Conservation (phyloP, 2,797 vertebrate genomes). For the Argyrosomus regius region DNA sequence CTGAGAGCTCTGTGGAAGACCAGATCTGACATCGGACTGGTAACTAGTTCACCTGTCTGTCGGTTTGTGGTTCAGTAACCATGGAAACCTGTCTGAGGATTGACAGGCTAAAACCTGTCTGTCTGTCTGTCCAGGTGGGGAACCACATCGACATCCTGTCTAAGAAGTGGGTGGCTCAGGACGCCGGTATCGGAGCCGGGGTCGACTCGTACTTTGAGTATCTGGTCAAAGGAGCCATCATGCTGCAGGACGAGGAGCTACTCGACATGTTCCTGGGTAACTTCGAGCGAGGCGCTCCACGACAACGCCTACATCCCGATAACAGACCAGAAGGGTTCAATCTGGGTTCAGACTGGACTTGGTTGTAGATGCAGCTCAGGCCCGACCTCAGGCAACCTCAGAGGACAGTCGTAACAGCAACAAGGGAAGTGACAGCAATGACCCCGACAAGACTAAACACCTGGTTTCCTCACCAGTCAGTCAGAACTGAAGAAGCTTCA, state of each 20-base stretch:
- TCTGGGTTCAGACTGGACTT: no score
- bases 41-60: constrained; percentile 66
- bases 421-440: no score
- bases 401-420: no score
- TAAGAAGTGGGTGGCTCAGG: constrained; percentile 97
- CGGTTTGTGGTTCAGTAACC: background rate
- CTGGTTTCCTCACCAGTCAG: no score
- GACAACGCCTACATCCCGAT: background rate
- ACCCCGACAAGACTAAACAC: no score
- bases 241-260: constrained; percentile 94
- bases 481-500: no score
- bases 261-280: constrained; percentile 94
- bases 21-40: constrained; percentile 95
- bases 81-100: background rate
- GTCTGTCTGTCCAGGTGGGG: constrained; percentile 87
- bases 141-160: constrained; percentile 96
- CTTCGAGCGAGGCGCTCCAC: background rate
- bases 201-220: constrained; percentile 99
- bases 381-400: no score
- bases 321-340: no score
- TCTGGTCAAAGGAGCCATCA: constrained; percentile 95
- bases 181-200: constrained; percentile 95
- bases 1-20: constrained; percentile 93
- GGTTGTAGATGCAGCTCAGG: no score
- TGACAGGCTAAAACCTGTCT: background rate